Evolutionary conservation across 2,797 vertebrate species (phyloP), one percentile per base, ranked within the genome.

Genomic region (Oceanodroma leucorhoa): DNA sequence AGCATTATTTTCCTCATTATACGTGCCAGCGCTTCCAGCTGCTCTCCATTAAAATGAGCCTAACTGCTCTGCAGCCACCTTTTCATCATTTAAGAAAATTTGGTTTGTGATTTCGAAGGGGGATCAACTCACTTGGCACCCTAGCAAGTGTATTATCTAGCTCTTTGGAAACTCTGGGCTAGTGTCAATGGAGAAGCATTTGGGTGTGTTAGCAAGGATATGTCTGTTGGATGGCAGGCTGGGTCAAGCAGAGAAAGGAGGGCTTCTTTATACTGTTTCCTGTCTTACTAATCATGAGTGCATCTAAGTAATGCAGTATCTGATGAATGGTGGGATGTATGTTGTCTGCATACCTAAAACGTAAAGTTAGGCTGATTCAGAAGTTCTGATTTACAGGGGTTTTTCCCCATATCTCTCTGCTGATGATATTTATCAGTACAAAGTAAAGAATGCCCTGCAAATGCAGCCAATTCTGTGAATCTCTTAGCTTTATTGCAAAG

Each of bases 1-100:
- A 2, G 46, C 55, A n/a, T 94, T 91, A 30, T 72, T 90, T 65
- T 76, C 48, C 61, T 78, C 55, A 83, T 86, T 88, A 46, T 40
- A 38, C 27, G 11, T 87, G 75, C 67, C 57, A 83, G 73, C 48
- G 50, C 43, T 87, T 92, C 79, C 77, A 96, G 86, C 91, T 96
- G 87, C 70, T 95, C 45, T 83, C 57, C 71, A 48, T 89, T 79
- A 87, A 83, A 66, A 64, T 9, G 38, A 81, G 15, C 57, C 41
- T 71, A 51, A 65, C 48, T 0, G 2, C 54, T 78, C 65, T 62
- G 46, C 36, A 82, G 65, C 34, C 67, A 76, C 46, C 38, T 96
- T 87, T 83, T 64, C 30, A 41, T 87, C 15, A 30, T 54, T 66
- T 61, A 55, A 79, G 73, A 94, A 83, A 87, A 92, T 46, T 2